Conservation (phyloP, 2,113 vertebrate species). For the Eretmodus cyanostictus region DNA sequence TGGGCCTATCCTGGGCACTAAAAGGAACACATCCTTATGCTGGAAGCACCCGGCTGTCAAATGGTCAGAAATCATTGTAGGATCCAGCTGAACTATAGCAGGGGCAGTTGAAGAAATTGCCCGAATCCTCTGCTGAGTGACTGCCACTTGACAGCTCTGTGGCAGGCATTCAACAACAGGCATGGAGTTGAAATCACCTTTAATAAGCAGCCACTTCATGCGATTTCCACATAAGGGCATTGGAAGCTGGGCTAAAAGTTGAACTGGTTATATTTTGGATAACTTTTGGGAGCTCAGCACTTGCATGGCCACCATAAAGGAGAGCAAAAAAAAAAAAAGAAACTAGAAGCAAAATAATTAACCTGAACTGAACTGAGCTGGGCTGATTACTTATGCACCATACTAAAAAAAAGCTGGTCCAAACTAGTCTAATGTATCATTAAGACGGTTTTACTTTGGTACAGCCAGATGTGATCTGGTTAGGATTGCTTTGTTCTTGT, state of each 20-base stretch:
- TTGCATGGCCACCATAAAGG: slow-evolving; percentile 35
- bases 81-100: slow-evolving; percentile 32
- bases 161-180: slow-evolving; percentile 13
- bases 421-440: slow-evolving; percentile 12
- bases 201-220: slow-evolving; percentile 30
- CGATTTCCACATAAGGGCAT: slow-evolving; percentile 11
- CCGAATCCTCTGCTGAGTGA: slow-evolving; percentile 25
- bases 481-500: neutral
- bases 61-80: slow-evolving; percentile 24
- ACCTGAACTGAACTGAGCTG: neutral
- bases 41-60: slow-evolving; percentile 54
- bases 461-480: slow-evolving; percentile 42
- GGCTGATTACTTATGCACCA: slow-evolving; percentile 7
- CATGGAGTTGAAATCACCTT: slow-evolving; percentile 39
- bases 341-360: slow-evolving; percentile 17
- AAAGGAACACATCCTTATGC: slow-evolving; percentile 52
- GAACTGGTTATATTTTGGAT: slow-evolving; percentile 3
- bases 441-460: neutral
- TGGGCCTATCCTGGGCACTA: slow-evolving; percentile 31
- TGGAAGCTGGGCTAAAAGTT: slow-evolving; percentile 15
- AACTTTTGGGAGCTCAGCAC: slow-evolving; percentile 17
- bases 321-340: slow-evolving; percentile 1
- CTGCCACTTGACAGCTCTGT: slow-evolving; percentile 20
- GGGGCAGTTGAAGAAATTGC: slow-evolving; percentile 9
- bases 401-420: neutral